Conservation (phyloP, 53 echinoderm and acorn worm species). For the Crossaster papposus region DNA sequence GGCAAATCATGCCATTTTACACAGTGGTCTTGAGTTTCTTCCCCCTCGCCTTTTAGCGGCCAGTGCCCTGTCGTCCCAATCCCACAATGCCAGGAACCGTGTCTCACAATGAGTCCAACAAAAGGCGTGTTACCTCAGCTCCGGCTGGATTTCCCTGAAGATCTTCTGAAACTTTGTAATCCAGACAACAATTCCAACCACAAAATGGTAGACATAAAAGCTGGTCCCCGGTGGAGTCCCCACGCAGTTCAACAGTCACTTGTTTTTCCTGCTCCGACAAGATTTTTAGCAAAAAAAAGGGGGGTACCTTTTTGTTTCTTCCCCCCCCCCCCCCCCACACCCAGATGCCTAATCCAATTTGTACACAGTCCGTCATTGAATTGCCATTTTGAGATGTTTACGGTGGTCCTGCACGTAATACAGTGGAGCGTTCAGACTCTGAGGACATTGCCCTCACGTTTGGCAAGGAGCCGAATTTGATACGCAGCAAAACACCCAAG, state of each 20-base stretch:
- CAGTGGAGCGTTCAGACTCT: background rate
- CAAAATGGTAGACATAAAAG: constrained; percentile 21
- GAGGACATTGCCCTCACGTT: constrained; percentile 46
- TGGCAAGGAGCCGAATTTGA: constrained; percentile 15
- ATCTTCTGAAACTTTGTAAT: constrained; percentile 5
- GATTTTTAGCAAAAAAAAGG: constrained; percentile 37
- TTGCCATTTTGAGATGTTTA: background rate
- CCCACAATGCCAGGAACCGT: background rate
- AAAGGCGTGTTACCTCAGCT: constrained; percentile 20
- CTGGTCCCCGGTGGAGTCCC: background rate
- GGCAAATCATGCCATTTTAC: constrained; percentile 27
- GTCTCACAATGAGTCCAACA: constrained; percentile 3
- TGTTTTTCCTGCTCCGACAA: constrained; percentile 35
- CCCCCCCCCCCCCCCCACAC: too few relatives aligned
- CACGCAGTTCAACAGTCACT: constrained; percentile 59
- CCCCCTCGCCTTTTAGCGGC: constrained; percentile 18
- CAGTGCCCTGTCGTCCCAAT: constrained; percentile 35
- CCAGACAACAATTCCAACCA: background rate
- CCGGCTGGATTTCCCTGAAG: constrained; percentile 15
- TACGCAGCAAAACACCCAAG: background rate
- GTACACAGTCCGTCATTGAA: constrained; percentile 47
- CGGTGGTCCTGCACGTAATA: background rate
- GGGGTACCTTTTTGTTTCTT: background rate
- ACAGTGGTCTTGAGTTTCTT: constrained; percentile 38
- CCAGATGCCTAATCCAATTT: constrained; percentile 42